Percentiles rank a stretch among this genome's conserved stretches.
Evolutionary conservation across 2,888 invertebrate genomes (phyloP).

Genomic region (Polydrusus pterygomalis): DNA sequence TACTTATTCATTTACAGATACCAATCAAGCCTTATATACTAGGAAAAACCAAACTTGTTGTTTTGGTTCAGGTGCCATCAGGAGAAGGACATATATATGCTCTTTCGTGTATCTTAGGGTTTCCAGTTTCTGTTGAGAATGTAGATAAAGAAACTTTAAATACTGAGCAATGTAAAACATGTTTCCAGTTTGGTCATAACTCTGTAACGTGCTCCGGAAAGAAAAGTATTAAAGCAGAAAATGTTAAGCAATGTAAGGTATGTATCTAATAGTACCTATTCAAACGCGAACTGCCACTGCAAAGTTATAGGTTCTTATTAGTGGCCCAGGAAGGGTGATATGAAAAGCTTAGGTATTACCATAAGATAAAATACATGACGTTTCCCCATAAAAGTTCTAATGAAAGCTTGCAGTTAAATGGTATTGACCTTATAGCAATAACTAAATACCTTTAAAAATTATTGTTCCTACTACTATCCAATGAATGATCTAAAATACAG

Average conservation of each 20-base stretch:
- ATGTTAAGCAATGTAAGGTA: neutral
- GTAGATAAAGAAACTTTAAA: neutral
- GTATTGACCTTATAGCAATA: no score
- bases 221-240: neutral
- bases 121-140: neutral
- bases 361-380: no score
- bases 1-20: neutral
- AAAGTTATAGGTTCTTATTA: no score
- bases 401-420: no score
- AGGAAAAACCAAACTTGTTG: neutral
- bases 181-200: neutral
- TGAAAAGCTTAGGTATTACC: no score
- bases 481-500: no score
- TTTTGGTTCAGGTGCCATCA: neutral
- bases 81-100: neutral
- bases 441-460: no score
- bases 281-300: no score
- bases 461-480: no score
- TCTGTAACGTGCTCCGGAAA: conserved; percentile 1
- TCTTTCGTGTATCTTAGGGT: conserved; percentile 12
- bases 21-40: neutral
- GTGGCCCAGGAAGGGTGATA: no score
- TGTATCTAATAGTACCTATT: no score
- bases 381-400: no score
- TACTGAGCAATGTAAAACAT: neutral